Percentiles rank a stretch among this genome's conserved stretches.
Evolutionary conservation across 2,797 vertebrate species (phyloP).

Genomic region (Danio choprae): DNA sequence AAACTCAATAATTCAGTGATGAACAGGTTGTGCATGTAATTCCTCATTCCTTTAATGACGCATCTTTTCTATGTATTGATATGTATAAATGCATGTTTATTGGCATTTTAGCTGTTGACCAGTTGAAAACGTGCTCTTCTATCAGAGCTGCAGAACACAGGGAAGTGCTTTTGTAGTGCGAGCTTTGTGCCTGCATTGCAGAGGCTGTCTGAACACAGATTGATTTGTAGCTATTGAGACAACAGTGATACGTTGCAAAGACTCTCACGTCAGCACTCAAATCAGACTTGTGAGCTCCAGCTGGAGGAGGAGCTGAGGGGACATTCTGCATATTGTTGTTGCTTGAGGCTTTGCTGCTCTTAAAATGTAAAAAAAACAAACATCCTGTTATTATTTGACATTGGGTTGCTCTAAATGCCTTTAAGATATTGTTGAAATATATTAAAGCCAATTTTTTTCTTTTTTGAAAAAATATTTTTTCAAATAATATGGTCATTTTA

Average conservation of each 20-base stretch:
- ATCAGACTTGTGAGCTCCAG: constrained; percentile 59
- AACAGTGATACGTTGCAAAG: constrained; percentile 69
- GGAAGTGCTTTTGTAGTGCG: constrained; percentile 52
- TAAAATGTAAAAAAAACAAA: not conserved
- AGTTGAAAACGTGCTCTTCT: constrained; percentile 48
- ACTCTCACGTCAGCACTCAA: constrained; percentile 68
- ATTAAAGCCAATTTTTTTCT: no score
- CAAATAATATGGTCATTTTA: not conserved
- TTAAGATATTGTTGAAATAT: not conserved
- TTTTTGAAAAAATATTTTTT: constrained; percentile 35
- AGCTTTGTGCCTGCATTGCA: constrained; percentile 77
- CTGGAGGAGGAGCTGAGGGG: constrained; percentile 32
- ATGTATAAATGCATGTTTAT: no score
- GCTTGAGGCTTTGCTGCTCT: constrained; percentile 31
- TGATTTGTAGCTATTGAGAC: constrained; percentile 79
- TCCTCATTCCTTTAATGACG: no score
- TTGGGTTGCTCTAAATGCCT: not conserved
- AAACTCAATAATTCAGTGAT: no score
- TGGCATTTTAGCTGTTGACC: not conserved
- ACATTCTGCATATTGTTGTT: constrained; percentile 38
- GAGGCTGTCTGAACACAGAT: constrained; percentile 74
- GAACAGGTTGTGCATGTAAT: no score
- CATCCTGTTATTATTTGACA: not conserved
- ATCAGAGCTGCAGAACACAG: constrained; percentile 55
- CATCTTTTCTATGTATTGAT: no score